Conservation (phyloP, 2,113 vertebrate species). For the Microcebus griseorufus region DNA sequence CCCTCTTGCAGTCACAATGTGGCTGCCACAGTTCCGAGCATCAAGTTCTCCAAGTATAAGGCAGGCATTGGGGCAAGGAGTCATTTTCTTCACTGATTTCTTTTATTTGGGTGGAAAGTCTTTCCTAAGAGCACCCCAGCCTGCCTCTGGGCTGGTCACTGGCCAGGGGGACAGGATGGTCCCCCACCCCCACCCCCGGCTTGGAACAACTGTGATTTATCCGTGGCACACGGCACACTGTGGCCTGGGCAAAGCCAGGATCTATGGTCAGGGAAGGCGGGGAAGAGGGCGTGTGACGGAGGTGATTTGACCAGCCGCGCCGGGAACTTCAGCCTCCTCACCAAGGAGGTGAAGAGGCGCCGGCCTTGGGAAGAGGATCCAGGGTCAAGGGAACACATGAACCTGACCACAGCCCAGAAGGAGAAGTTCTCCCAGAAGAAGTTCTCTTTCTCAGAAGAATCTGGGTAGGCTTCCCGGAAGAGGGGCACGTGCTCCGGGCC, state of each 20-base stretch:
- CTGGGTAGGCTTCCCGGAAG: background rate
- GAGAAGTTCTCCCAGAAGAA: background rate
- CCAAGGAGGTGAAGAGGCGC: background rate
- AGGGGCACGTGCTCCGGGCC: background rate
- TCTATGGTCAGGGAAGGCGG: background rate
- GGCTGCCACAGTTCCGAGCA: background rate
- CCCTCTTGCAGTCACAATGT: background rate
- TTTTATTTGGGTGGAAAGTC: background rate
- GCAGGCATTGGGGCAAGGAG: background rate
- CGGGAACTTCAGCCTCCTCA: background rate
- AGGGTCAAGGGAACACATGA: background rate
- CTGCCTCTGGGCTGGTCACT: background rate
- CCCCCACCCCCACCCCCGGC: no score
- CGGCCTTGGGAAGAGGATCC: background rate
- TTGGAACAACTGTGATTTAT: background rate
- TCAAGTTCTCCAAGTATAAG: background rate
- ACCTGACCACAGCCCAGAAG: background rate
- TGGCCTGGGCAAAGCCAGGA: background rate
- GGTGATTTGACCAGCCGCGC: accelerated
- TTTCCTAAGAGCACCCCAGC: background rate
- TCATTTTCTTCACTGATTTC: background rate
- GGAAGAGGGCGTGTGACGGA: background rate
- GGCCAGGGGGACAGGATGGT: background rate
- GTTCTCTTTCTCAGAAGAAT: background rate
- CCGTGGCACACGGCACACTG: background rate